These are phyloP conservation scores for Albula goreensis DNA, from an alignment of 2,113 vertebrate species.

Conservation along the genomic window DNA sequence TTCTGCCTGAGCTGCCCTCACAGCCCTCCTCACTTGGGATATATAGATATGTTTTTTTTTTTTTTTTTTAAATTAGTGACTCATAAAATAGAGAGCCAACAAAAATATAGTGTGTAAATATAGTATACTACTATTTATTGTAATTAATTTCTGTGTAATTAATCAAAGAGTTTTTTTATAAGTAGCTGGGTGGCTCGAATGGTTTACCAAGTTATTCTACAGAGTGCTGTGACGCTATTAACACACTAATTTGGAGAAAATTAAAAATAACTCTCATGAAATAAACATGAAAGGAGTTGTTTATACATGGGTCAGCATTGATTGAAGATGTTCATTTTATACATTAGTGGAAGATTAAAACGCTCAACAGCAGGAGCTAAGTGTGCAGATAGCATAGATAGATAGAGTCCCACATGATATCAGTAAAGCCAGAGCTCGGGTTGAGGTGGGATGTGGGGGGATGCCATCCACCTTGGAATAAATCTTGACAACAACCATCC, in stretches of 20 bases:
- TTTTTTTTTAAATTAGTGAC: too few relatives aligned
- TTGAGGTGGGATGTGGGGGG: too few relatives aligned
- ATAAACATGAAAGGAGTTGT: conserved; percentile 15
- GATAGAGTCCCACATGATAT: too few relatives aligned
- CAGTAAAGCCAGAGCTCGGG: too few relatives aligned
- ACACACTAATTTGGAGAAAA: conserved; percentile 23
- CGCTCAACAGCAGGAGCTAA: neutral
- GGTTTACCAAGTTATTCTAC: neutral
- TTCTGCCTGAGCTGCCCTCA: too few relatives aligned
- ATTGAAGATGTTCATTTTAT: conserved; percentile 7
- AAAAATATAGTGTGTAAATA: too few relatives aligned
- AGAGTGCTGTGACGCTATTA: neutral
- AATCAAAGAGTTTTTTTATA: neutral
- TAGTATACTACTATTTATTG: too few relatives aligned
- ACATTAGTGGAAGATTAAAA: neutral
- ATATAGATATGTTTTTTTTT: too few relatives aligned
- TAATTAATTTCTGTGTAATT: neutral
- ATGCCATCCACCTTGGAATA: too few relatives aligned
- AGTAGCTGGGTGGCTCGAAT: neutral
- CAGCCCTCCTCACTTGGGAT: too few relatives aligned
- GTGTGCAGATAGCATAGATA: neutral
- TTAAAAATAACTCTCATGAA: conserved; percentile 26
- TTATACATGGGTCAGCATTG: neutral
- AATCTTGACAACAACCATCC: too few relatives aligned
- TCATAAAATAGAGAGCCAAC: too few relatives aligned